These are phyloP conservation scores for Drosophila bocki DNA, from an alignment of 1,140 invertebrate genomes.

Conservation along the genomic window DNA sequence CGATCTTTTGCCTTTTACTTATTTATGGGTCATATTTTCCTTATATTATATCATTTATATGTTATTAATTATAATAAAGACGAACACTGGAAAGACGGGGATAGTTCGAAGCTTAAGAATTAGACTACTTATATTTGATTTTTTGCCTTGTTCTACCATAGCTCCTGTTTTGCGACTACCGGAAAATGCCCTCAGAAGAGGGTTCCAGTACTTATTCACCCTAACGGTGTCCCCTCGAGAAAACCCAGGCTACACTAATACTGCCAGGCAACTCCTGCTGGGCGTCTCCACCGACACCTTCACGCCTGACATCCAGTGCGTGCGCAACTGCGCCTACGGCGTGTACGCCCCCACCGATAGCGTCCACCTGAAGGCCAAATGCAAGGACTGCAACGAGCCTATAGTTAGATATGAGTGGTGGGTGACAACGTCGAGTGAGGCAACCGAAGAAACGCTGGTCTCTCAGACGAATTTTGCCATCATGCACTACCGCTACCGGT, in stretches of 20 bases:
- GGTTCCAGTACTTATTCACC: not conserved
- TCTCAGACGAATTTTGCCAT: not conserved
- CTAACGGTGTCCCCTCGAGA: slow-evolving; percentile 6
- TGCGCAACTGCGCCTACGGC: slow-evolving; percentile 9
- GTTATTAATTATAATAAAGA: not conserved
- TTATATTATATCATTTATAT: not conserved
- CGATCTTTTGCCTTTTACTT: not conserved
- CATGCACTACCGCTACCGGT: not conserved
- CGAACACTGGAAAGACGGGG: too few species aligned
- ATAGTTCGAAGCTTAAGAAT: not conserved
- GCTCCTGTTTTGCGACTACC: not conserved
- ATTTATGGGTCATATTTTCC: too few species aligned
- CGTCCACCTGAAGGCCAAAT: slow-evolving; percentile 3
- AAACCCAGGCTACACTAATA: not conserved
- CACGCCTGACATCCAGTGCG: slow-evolving; percentile 21
- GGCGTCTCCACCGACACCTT: not conserved
- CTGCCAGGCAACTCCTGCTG: not conserved
- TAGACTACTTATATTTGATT: too few species aligned
- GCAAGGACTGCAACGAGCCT: slow-evolving; percentile 8
- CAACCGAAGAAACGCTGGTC: not conserved
- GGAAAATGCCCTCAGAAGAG: not conserved
- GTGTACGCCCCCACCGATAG: slow-evolving; percentile 13
- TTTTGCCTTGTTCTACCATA: not conserved
- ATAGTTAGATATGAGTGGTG: slow-evolving; percentile 26
- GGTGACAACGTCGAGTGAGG: not conserved